Percentiles rank a stretch among this genome's conserved stretches.
Evolutionary conservation across 2,888 invertebrate species (phyloP).

Genomic region (Agrochola circellaris): DNA sequence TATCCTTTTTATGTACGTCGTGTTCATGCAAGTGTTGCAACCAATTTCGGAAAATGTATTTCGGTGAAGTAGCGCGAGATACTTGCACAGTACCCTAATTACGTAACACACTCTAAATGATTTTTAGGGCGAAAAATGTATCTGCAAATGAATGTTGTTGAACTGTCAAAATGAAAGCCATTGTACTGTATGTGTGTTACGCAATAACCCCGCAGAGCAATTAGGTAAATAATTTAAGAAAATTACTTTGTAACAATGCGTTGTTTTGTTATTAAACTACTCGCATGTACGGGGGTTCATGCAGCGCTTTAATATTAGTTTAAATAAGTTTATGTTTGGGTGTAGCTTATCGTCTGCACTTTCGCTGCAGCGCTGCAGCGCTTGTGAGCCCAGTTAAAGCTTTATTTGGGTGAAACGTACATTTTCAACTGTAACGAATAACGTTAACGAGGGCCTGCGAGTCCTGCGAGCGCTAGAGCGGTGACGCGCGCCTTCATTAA

Average conservation of each 20-base stretch:
- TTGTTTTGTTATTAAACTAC: slow-evolving; percentile 19
- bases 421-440: slow-evolving; percentile 66
- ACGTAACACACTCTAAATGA: no score
- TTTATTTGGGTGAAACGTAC: slow-evolving; percentile 63
- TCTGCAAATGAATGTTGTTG: no score
- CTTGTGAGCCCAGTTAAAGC: slow-evolving; percentile 52
- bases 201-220: neutral
- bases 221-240: slow-evolving; percentile 12
- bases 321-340: slow-evolving; percentile 41
- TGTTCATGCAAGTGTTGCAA: neutral
- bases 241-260: slow-evolving; percentile 17
- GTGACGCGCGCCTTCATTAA: slow-evolving; percentile 65
- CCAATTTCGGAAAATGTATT: neutral
- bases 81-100: neutral
- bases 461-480: slow-evolving; percentile 37
- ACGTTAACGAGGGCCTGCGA: slow-evolving; percentile 60
- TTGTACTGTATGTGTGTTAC: no score
- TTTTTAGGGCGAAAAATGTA: no score
- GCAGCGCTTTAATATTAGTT: slow-evolving; percentile 42
- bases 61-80: neutral
- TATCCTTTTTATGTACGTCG: slow-evolving; percentile 1
- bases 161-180: no score
- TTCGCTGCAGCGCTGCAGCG: slow-evolving; percentile 31
- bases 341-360: slow-evolving; percentile 51
- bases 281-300: slow-evolving; percentile 13